Evolutionary conservation across 2,888 invertebrate species (phyloP), one percentile per base, ranked within the genome.

Genomic region (Tigriopus californicus): DNA sequence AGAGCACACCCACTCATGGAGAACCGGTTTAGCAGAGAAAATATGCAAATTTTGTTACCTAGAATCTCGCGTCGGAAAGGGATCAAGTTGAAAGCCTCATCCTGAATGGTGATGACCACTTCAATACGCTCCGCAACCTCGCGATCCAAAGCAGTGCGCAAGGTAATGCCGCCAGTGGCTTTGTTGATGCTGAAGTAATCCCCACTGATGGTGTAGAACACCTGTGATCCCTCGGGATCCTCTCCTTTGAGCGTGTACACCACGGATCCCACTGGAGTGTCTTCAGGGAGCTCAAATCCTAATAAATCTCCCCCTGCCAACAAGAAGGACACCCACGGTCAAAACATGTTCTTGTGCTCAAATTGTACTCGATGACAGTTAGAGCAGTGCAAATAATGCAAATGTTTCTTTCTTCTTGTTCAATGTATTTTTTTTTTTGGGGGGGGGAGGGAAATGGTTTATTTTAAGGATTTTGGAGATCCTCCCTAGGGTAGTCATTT

Each of bases 81-180:
- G 47, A 56, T 58, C 6, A 57, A 24, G 13, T 52, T 33, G 20
- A 25, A 66, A 63, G 41, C 33, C 22, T 67, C 69, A 81, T 81
- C 85, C 65, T 85, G 85, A 62, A 85, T 80, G 67, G 85, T 86
- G 63, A 86, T 83, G 67, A 86, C 82, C 51, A 85, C 83, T 73
- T 85, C 85, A 57, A 85, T 71, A 2, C 78, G 71, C 60, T 79
- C 77, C 67, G 81, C 79, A 25, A 75, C 73, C 67, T 86, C 86
- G 57, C 85, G 74, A 68, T 86, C 85, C 59, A 86, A 69, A 40
- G 77, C 73, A 68, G 78, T 80, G 1, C 81, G 78, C 25, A 86
- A 73, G 0, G 81, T 80, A 2, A 86, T 82, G 46, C 83, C 82
- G 0, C 86, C 86, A 0, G 81, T 80, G 58, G 77, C 74, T 6